Evolutionary conservation across 2,888 invertebrate species (phyloP), one percentile per base, ranked within the genome.

Genomic region (Cryptus armator): DNA sequence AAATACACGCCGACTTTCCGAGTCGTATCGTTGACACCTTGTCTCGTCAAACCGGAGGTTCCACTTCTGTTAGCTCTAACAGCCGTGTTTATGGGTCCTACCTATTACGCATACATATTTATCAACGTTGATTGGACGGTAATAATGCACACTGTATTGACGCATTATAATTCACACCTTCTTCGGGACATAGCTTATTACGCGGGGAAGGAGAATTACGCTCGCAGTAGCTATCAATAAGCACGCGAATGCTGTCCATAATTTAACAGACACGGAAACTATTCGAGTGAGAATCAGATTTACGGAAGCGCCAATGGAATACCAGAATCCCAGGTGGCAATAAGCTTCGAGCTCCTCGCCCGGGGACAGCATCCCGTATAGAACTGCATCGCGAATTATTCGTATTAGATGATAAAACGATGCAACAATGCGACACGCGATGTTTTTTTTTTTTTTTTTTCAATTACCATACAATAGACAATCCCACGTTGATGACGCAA

Each of bases 401-500:
- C 46, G 24, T 51, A 37, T 81, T 75, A 29, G 16, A 62, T 51
- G 1, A 78, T 70, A 48, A 70, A 37, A 64, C 56, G 3, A 64
- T 43, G 6, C 24, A 56, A 24, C 24, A 12, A 56, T 24, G 56
- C 56, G 56, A 10, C 10, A 56, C 12, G 56, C 3, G 10, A 19
- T 24, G 7, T 53, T 53, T 53, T 53, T 10, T 14, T 74, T 46
- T 56, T 32, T 37, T 59, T 51, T 46, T 68, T 37, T 7, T 19
- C 51, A 10, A 51, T 32, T 82, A 85, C 85, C 85, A 67, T 82
- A 72, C 70, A 85, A 67, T 56, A 82, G 56, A 62, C 79, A 82
- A 76, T 85, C 85, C 82, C 85, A 85, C 59, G 82, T 72, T 7
- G 85, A 79, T n/a, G 85, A 85, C 24, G 82, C 82, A 66, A 85